Base-by-base conservation (phyloP, 2,113 vertebrate species). In the Forbesichthys agassizii region DNA sequence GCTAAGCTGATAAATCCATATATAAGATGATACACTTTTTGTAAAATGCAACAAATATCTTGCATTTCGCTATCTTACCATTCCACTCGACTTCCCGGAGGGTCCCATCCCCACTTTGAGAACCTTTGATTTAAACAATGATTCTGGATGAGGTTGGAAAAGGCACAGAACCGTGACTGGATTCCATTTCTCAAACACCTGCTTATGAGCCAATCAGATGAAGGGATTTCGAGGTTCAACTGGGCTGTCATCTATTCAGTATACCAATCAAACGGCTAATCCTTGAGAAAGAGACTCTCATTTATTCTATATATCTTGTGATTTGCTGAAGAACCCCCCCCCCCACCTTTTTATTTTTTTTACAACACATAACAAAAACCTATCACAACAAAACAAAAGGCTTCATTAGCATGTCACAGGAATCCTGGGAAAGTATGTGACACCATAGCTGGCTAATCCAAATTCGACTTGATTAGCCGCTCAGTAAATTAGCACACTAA, bases 171-270 rank as follows among this genome's bases (percentile, higher is more conserved):
- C 55, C 55, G n/a, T 70, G 68, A 58, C 87, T 88, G 89, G 66
- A 63, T 80, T 82, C 65, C 64, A 58, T 92, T 88, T 83, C 33
- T 3, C 70, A 71, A 80, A 90, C 89, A 91, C 88, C 88, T 86
- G 81, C 85, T 93, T 92, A 93, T 89, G 86, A 93, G 88, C 81
- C 77, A 55, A 78, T 86, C 73, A 48, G 60, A 74, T 76, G 66
- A 68, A 79, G 68, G 82, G 66, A 66, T 73, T 16, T 20, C 58
- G 33, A 8, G 78, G 68, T 74, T 84, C 78, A 81, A 83, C 59
- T 20, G 62, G 56, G 61, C 67, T 55, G 72, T 63, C 65, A 12
- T 64, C 71, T 55, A 51, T 73, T 74, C 59, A 66, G 27, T 77
- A 79, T 83, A 27, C 72, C 69, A 60, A 53, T 69, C 57, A 61